Evolutionary conservation across 1,140 invertebrate species (phyloP).

Genomic region (Eueides isabella): DNA sequence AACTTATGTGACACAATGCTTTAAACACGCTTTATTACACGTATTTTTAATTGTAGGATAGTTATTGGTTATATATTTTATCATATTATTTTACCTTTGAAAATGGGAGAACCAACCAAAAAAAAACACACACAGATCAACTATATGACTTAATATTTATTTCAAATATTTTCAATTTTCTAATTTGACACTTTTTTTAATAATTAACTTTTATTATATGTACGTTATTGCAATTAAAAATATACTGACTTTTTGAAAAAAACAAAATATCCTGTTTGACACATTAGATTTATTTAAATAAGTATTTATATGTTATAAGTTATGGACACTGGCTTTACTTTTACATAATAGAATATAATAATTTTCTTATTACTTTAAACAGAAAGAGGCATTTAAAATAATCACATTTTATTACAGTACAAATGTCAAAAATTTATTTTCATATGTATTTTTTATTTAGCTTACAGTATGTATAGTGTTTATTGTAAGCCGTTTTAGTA

Average conservation of each 20-base stretch:
- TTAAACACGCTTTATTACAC: constrained; percentile 22
- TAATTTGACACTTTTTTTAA: not conserved
- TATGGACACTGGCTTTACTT: not conserved
- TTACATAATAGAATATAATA: not conserved
- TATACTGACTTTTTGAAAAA: too few relatives aligned
- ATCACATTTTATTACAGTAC: not conserved
- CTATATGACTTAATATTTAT: too few relatives aligned
- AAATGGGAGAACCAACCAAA: not conserved
- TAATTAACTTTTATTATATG: not conserved
- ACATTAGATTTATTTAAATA: not conserved
- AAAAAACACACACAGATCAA: too few relatives aligned
- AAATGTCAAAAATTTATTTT: not conserved
- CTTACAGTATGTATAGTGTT: not conserved
- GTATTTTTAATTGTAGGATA: not conserved
- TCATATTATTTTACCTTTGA: not conserved
- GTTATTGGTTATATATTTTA: too few relatives aligned
- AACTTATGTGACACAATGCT: constrained; percentile 22
- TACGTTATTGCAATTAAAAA: not conserved
- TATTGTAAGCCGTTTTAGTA: constrained; percentile 2
- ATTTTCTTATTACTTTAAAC: not conserved
- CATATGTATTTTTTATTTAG: not conserved
- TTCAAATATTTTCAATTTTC: not conserved
- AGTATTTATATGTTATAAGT: not conserved
- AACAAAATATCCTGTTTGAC: not conserved
- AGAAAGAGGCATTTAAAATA: not conserved